Evolutionary conservation across 2,797 vertebrate genomes (phyloP).

Genomic region (Brachyalestes nurse): DNA sequence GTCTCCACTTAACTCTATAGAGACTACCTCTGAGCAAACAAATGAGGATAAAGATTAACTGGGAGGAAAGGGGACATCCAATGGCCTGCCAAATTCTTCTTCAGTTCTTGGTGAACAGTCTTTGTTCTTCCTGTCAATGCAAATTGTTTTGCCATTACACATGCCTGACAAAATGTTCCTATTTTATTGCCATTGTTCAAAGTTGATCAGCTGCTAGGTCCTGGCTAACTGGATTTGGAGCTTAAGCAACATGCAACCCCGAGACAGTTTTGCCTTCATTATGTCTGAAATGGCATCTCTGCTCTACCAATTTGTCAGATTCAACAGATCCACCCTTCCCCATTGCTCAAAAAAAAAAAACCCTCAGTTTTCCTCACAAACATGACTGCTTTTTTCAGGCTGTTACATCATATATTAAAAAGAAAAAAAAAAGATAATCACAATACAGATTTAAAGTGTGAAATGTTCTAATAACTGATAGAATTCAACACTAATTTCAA

Average conservation of each 20-base stretch:
- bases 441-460: neutral
- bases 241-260: slow-evolving; percentile 5
- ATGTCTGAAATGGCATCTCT: slow-evolving; percentile 16
- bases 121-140: neutral
- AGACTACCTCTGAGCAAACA: neutral
- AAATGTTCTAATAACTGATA: neutral
- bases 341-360: neutral
- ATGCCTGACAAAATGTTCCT: neutral
- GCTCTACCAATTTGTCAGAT: slow-evolving; percentile 8
- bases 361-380: too few species aligned
- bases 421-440: too few species aligned
- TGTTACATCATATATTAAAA: neutral
- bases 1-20: neutral
- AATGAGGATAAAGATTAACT: neutral
- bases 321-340: neutral
- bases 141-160: neutral
- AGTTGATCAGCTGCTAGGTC: slow-evolving; percentile 10
- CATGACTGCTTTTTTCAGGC: too few species aligned
- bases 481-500: neutral
- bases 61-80: neutral
- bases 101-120: neutral
- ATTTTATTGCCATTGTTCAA: neutral
- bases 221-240: slow-evolving; percentile 28
- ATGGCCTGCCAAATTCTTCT: neutral
- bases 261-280: slow-evolving; percentile 25